A percentile compares a stretch with the other conserved stretches of the same genome.
Conservation (phyloP, 2,113 vertebrate species). For the Nymphicus hollandicus region DNA sequence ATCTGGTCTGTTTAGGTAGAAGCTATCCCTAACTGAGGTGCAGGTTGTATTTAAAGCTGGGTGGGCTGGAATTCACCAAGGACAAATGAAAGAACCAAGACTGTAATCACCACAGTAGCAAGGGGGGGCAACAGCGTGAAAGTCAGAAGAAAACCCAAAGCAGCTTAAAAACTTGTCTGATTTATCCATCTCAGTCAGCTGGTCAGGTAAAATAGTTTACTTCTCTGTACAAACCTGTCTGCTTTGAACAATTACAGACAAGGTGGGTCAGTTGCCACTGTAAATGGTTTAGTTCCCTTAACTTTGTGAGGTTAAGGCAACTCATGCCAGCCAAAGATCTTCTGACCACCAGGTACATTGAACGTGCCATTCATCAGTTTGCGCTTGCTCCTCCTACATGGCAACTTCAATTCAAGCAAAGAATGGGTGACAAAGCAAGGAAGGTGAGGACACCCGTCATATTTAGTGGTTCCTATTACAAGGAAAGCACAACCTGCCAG, state of each 20-base stretch:
- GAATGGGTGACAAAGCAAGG: background rate
- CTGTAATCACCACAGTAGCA: background rate
- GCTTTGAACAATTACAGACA: background rate
- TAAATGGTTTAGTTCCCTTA: background rate
- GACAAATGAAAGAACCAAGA: background rate
- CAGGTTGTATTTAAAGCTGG: background rate
- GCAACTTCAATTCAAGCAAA: background rate
- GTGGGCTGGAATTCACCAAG: background rate
- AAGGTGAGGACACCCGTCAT: background rate
- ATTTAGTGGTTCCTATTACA: background rate
- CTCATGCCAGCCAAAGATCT: background rate
- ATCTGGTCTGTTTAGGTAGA: background rate
- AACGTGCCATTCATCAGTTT: background rate
- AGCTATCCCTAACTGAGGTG: background rate
- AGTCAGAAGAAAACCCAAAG: background rate
- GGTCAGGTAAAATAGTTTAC: background rate
- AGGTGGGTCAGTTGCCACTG: background rate
- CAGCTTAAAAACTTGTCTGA: background rate
- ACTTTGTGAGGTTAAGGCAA: background rate
- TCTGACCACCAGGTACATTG: background rate
- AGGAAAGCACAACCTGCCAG: conserved; percentile 3
- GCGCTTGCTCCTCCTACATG: background rate
- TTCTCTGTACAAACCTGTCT: background rate
- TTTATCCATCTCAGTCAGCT: background rate
- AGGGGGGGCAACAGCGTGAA: background rate